Evolutionary conservation across 1,140 invertebrate species (phyloP).

Genomic region (Pseudomyrmex pallidus): DNA sequence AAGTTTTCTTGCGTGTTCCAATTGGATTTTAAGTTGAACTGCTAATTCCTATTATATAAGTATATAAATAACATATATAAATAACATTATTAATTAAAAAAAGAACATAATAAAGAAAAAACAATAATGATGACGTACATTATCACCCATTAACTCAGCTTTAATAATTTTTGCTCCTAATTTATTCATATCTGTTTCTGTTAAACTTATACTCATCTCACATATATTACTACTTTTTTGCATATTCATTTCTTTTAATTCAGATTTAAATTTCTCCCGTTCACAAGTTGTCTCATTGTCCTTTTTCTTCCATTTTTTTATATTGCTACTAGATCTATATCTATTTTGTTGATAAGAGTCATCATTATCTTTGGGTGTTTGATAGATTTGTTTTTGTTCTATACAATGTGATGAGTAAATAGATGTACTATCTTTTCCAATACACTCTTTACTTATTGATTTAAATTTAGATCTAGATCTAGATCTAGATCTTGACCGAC

Average conservation of each 20-base stretch:
- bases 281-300: background rate
- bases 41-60: slow-evolving; percentile 85
- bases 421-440: background rate
- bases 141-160: slow-evolving; percentile 95
- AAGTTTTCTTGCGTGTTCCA: slow-evolving; percentile 89
- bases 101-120: slow-evolving; percentile 5
- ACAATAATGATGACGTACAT: slow-evolving; percentile 79
- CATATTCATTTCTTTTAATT: background rate
- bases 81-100: slow-evolving; percentile 36
- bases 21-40: slow-evolving; percentile 89
- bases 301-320: slow-evolving; percentile 78
- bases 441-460: slow-evolving; percentile 71
- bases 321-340: background rate
- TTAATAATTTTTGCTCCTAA: slow-evolving; percentile 95
- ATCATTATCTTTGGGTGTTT: slow-evolving; percentile 43
- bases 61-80: slow-evolving; percentile 43
- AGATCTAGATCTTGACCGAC: slow-evolving; percentile 58
- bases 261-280: background rate
- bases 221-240: slow-evolving; percentile 11
- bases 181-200: slow-evolving; percentile 94
- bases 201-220: slow-evolving; percentile 74
- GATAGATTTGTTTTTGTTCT: slow-evolving; percentile 29
- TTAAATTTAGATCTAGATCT: slow-evolving; percentile 50
- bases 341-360: slow-evolving; percentile 16
- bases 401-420: background rate